Evolutionary conservation across 2,113 vertebrate genomes (phyloP).

Genomic region (Campylomormyrus numenius): DNA sequence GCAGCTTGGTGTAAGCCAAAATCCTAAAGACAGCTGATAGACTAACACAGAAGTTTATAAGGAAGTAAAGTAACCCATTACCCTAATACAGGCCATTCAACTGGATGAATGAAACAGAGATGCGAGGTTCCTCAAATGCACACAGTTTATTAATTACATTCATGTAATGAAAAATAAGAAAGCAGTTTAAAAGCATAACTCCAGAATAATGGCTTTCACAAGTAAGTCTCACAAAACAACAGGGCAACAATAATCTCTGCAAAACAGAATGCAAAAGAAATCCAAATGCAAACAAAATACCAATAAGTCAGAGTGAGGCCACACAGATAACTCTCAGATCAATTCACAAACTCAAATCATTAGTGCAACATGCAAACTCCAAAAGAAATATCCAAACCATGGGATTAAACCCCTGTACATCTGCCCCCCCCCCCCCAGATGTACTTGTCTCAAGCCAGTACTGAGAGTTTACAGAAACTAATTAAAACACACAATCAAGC

Average conservation of each 20-base stretch:
- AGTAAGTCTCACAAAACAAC: neutral
- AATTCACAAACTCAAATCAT: neutral
- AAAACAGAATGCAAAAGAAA: neutral
- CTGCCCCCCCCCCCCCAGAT: neutral
- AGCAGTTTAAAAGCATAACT: neutral
- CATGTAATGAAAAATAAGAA: neutral
- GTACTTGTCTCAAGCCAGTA: neutral
- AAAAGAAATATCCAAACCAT: neutral
- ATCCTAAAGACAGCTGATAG: too few species aligned
- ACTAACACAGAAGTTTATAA: too few species aligned
- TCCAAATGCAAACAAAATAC: neutral
- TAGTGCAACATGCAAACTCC: neutral
- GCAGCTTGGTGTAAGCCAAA: too few species aligned
- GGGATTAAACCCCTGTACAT: neutral
- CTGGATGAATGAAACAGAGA: neutral
- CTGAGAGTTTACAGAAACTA: neutral
- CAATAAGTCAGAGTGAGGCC: neutral
- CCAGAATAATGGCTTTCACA: neutral
- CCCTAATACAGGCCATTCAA: neutral
- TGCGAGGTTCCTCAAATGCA: neutral
- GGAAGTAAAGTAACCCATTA: neutral
- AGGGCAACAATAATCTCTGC: neutral
- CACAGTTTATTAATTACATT: neutral
- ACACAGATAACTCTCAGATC: neutral
- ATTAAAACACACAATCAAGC: neutral